Evolutionary conservation across 1,140 invertebrate genomes (phyloP).

Genomic region (Drosophila seguyi): DNA sequence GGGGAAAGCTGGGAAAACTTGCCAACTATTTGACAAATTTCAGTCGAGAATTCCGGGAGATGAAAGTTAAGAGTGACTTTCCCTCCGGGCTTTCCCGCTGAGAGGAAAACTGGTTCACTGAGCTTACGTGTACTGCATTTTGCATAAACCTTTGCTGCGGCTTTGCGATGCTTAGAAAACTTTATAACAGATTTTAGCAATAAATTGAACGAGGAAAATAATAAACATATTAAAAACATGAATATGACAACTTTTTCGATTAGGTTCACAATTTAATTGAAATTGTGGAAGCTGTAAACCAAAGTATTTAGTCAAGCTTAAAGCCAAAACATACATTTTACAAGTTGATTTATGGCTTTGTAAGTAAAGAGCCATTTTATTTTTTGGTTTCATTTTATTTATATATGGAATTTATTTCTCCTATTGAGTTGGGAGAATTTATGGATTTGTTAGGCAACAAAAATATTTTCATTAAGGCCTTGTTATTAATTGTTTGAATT

Average conservation of each 20-base stretch:
- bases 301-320: not conserved
- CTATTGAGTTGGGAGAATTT: not conserved
- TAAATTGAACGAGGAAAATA: not conserved
- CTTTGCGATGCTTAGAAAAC: not conserved
- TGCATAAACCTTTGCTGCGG: not conserved
- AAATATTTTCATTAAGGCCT: no score
- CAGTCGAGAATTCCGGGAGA: constrained; percentile 29
- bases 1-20: constrained; percentile 23
- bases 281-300: not conserved
- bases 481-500: not conserved
- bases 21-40: constrained; percentile 64
- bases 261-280: not conserved
- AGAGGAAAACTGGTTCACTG: constrained; percentile 1
- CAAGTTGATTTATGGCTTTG: not conserved
- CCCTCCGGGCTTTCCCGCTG: not conserved
- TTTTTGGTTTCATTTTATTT: not conserved
- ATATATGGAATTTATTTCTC: not conserved
- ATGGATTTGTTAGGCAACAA: not conserved
- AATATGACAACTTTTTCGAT: not conserved
- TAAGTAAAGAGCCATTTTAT: not conserved
- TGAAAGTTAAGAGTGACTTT: constrained; percentile 25
- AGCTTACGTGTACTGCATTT: constrained; percentile 19
- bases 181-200: not conserved
- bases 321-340: not conserved
- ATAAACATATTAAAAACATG: not conserved